A percentile compares a stretch with the other conserved stretches of the same genome.
These are phyloP conservation scores for Tinea trinotella DNA, from an alignment of 2,888 invertebrate genomes.

Conservation along the genomic window DNA sequence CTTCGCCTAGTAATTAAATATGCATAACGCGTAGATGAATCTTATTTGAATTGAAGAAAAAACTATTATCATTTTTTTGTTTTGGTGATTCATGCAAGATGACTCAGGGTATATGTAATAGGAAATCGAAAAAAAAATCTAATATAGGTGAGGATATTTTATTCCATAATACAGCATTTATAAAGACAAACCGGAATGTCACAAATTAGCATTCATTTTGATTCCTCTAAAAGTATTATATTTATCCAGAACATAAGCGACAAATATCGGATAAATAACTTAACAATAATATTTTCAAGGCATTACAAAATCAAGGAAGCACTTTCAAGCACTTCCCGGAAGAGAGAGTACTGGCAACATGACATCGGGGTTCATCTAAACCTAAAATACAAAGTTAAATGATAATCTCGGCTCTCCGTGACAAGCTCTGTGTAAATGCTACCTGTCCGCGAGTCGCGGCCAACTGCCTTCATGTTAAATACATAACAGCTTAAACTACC, in stretches of 20 bases:
- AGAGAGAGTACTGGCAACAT: conserved; percentile 53
- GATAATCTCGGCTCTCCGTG: conserved; percentile 61
- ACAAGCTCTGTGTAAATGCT: conserved; percentile 62
- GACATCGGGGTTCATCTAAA: conserved; percentile 59
- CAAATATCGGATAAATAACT: conserved; percentile 27
- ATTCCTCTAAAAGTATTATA: conserved; percentile 62
- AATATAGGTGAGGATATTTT: conserved; percentile 62
- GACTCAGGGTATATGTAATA: no score
- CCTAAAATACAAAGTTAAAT: conserved; percentile 53
- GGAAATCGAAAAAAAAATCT: neutral
- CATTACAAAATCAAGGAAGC: conserved; percentile 29
- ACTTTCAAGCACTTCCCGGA: conserved; percentile 52
- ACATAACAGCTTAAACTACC: conserved; percentile 71
- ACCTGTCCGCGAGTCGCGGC: conserved; percentile 32
- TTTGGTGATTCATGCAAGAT: no score
- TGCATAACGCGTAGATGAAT: no score
- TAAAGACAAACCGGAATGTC: conserved; percentile 73
- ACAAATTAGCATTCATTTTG: conserved; percentile 57
- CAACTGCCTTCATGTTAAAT: conserved; percentile 55
- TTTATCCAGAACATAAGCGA: conserved; percentile 53
- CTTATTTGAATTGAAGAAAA: no score
- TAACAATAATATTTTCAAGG: neutral
- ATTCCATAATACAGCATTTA: conserved; percentile 72
- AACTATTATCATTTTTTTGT: no score
- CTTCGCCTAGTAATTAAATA: no score